Evolutionary conservation across 2,888 invertebrate species (phyloP).

Genomic region (Parnassius glacialis): DNA sequence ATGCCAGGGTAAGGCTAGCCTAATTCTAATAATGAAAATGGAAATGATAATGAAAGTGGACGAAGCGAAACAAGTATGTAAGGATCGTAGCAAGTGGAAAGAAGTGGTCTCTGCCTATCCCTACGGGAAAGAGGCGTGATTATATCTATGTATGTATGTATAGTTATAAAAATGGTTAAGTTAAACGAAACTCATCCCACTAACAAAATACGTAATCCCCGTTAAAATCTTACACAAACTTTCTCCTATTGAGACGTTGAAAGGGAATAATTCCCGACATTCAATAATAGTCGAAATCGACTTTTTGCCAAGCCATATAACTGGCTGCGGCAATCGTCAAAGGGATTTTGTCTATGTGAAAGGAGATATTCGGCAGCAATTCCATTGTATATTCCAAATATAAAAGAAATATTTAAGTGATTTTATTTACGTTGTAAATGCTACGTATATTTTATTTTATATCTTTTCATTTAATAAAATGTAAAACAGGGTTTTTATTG

Average conservation of each 20-base stretch:
- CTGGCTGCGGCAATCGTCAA: constrained; percentile 8
- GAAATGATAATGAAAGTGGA: too few species aligned
- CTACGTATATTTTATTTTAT: neutral
- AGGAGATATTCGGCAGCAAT: constrained; percentile 13
- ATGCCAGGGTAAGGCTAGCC: too few species aligned
- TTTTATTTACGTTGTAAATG: constrained; percentile 1
- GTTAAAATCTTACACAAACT: constrained; percentile 9
- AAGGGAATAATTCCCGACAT: constrained; percentile 11
- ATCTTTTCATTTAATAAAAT: neutral
- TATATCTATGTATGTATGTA: too few species aligned
- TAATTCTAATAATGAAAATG: too few species aligned
- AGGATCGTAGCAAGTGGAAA: too few species aligned
- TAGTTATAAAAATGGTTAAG: constrained; percentile 1
- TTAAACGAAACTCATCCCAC: constrained; percentile 4
- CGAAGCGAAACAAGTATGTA: too few species aligned
- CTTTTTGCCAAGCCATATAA: constrained; percentile 13
- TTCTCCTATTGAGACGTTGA: constrained; percentile 10
- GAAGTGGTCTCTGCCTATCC: too few species aligned
- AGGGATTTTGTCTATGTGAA: constrained; percentile 18
- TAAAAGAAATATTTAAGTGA: constrained; percentile 6
- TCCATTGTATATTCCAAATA: constrained; percentile 7
- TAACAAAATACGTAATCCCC: constrained; percentile 12
- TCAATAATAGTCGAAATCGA: constrained; percentile 13
- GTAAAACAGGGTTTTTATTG: neutral
- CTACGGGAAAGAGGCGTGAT: too few species aligned